Percentiles rank a stretch among this genome's conserved stretches.
Evolutionary conservation across 2,797 vertebrate genomes (phyloP).

Genomic region (Avahi laniger): DNA sequence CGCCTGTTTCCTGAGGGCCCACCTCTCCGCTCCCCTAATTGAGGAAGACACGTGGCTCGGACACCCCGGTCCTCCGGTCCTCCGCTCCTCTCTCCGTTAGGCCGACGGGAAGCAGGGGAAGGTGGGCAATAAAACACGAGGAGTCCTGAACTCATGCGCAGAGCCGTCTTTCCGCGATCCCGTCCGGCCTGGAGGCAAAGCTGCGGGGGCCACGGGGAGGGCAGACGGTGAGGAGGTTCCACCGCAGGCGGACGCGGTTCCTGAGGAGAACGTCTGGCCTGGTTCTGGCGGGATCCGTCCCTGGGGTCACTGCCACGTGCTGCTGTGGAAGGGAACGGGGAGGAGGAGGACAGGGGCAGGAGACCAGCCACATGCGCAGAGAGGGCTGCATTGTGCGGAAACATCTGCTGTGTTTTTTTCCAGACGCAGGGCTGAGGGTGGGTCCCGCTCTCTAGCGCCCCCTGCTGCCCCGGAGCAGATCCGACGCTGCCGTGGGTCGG

Average conservation of each 20-base stretch:
- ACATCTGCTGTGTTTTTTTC: conserved; percentile 7
- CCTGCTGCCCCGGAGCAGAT: conserved; percentile 29
- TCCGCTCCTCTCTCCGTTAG: background rate
- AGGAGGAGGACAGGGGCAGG: background rate
- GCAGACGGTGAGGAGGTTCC: background rate
- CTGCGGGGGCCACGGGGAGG: background rate
- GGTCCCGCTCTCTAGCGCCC: conserved; percentile 17
- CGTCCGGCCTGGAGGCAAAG: background rate
- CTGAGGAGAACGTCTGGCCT: background rate
- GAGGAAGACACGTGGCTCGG: conserved; percentile 41
- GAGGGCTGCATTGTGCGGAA: background rate
- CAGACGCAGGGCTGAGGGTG: background rate
- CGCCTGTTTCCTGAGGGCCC: background rate
- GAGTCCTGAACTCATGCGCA: background rate
- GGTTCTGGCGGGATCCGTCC: background rate
- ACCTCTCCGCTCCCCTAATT: conserved; percentile 1
- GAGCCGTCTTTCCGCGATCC: background rate
- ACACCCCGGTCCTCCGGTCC: background rate
- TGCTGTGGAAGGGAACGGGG: background rate
- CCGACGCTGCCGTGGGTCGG: background rate
- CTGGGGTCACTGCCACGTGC: background rate
- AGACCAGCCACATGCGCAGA: conserved; percentile 20
- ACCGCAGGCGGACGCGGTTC: background rate
- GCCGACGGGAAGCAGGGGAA: conserved; percentile 43
- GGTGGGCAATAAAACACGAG: background rate